Conservation (phyloP, 1,140 invertebrate species). For the Steinernema khuongi region DNA sequence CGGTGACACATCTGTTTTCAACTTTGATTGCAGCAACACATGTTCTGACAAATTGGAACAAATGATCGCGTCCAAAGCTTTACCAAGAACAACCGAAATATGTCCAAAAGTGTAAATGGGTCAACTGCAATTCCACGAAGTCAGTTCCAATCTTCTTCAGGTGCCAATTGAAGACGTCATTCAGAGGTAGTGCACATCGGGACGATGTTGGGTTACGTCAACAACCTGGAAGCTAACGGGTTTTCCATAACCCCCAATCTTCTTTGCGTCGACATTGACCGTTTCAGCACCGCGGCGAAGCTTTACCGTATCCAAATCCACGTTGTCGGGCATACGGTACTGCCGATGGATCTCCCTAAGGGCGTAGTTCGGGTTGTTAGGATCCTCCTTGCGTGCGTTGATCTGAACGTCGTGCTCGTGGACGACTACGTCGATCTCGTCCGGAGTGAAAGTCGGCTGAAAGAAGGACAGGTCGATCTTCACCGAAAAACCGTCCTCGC, state of each 20-base stretch:
- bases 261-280: neutral
- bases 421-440: neutral
- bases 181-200: neutral
- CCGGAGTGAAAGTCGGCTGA: neutral
- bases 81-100: no score
- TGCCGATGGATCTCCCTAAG: neutral
- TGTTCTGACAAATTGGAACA: no score
- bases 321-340: constrained; percentile 10
- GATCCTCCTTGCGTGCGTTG: constrained; percentile 8
- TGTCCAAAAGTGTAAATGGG: no score
- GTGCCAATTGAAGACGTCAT: no score
- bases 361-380: neutral
- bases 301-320: neutral
- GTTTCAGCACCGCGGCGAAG: neutral
- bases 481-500: neutral
- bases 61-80: no score
- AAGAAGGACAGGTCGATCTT: neutral
- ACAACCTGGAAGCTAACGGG: neutral
- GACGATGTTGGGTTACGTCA: neutral
- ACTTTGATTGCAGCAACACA: no score
- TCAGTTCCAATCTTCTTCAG: no score
- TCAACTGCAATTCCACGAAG: no score
- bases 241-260: neutral
- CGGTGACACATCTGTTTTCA: no score
- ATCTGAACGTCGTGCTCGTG: neutral